phyloP scores from a whole-genome alignment of 2,797 vertebrate genomes.

The Rousettus madagascariensis region DNA sequence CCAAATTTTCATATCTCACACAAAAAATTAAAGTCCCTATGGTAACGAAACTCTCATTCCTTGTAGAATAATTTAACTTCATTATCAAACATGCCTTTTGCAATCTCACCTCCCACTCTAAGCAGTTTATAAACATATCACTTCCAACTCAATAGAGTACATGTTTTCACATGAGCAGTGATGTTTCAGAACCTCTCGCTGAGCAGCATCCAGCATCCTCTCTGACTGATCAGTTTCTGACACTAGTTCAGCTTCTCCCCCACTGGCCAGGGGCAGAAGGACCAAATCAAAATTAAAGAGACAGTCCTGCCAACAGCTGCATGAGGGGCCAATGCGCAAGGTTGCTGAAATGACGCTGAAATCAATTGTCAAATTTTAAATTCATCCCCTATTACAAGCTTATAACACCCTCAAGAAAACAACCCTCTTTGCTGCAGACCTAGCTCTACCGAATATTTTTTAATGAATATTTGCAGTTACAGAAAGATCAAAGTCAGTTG shows the following conservation, averaged over 20 bases:
- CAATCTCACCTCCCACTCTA: not conserved
- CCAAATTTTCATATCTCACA: not conserved
- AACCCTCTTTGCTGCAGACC: not conserved
- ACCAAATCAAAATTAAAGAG: not conserved
- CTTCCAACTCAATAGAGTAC: not conserved
- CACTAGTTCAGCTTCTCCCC: not conserved
- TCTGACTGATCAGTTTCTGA: not conserved
- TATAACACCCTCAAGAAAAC: not conserved
- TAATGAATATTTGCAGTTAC: not conserved
- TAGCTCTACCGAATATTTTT: not conserved
- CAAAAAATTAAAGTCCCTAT: not conserved
- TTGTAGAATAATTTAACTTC: constrained; percentile 21
- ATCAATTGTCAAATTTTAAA: not conserved
- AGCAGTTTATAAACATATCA: not conserved
- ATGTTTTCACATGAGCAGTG: not conserved
- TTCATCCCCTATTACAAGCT: not conserved
- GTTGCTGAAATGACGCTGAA: not conserved
- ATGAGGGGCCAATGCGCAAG: not conserved
- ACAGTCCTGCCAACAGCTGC: not conserved
- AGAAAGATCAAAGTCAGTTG: not conserved
- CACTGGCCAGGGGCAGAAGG: not conserved
- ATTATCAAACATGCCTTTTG: constrained; percentile 37
- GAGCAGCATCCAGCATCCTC: not conserved
- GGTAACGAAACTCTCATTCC: not conserved
- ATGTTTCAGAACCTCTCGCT: not conserved